These are phyloP conservation scores for Syngnathus rostellatus DNA, from an alignment of 2,797 vertebrate genomes.

Conservation along the genomic window DNA sequence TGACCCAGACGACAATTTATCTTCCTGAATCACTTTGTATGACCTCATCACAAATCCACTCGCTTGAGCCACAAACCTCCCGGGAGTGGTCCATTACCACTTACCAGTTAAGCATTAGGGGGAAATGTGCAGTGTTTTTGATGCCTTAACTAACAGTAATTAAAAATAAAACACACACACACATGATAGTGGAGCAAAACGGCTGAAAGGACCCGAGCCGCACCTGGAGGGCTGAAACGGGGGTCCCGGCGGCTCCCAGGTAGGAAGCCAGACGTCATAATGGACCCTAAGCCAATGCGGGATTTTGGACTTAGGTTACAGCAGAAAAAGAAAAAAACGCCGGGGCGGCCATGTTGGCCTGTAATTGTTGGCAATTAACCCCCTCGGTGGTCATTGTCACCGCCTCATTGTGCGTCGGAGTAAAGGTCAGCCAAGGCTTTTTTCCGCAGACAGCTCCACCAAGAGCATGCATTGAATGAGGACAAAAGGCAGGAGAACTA, in stretches of 20 bases:
- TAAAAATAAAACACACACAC: not conserved
- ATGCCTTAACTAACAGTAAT: constrained; percentile 5
- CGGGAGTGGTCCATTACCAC: constrained; percentile 54
- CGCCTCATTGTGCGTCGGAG: constrained; percentile 50
- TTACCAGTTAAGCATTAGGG: constrained; percentile 49
- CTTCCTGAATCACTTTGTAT: constrained; percentile 1
- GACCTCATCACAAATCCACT: constrained; percentile 31
- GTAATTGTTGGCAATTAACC: constrained; percentile 68
- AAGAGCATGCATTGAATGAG: constrained; percentile 46
- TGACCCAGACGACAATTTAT: not conserved
- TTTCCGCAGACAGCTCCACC: constrained; percentile 34
- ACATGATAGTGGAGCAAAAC: not conserved
- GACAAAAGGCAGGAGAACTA: constrained; percentile 11
- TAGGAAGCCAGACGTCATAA: constrained; percentile 7
- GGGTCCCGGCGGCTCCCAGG: not conserved
- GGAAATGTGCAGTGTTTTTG: constrained; percentile 28
- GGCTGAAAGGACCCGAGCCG: not conserved
- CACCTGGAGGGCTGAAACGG: not conserved
- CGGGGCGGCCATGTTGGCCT: constrained; percentile 38
- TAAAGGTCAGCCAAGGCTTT: constrained; percentile 41
- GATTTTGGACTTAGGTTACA: constrained; percentile 47
- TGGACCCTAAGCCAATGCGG: constrained; percentile 4
- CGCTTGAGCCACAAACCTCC: constrained; percentile 53
- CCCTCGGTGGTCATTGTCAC: constrained; percentile 55
- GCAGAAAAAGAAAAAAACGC: constrained; percentile 24